Conservation (phyloP, 2,797 vertebrate genomes). For the Taeniopygia guttata region DNA sequence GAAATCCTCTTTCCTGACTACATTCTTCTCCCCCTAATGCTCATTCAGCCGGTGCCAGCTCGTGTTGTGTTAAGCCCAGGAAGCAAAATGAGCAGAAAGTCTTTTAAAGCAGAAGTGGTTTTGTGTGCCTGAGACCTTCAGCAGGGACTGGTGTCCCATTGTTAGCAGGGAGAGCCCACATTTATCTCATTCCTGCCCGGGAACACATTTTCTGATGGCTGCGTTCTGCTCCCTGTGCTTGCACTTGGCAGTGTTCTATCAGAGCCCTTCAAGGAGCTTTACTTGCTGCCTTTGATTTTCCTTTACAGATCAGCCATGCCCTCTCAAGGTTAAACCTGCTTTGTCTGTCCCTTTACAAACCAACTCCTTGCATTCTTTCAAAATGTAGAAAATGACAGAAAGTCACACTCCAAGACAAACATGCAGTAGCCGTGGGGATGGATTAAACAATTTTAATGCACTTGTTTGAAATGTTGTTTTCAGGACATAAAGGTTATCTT, state of each 20-base stretch:
- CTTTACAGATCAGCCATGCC: neutral
- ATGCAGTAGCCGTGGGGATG: accelerated
- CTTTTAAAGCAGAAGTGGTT: neutral
- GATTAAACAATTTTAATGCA: neutral
- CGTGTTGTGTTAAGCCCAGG: neutral
- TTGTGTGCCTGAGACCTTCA: neutral
- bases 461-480: neutral
- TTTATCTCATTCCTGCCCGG: neutral
- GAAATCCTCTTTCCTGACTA: neutral
- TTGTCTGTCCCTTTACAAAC: neutral
- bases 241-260: neutral
- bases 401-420: neutral
- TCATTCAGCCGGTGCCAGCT: neutral
- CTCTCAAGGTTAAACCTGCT: slow-evolving; percentile 28
- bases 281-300: neutral
- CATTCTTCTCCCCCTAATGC: neutral
- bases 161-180: neutral
- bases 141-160: neutral
- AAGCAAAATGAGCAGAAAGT: neutral
- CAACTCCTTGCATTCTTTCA: neutral
- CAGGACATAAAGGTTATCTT: neutral
- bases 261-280: neutral
- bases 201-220: neutral
- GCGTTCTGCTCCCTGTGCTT: neutral
- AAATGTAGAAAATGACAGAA: neutral